phyloP scores from a whole-genome alignment of 2,797 vertebrate species.

The Sus cebifrons region DNA sequence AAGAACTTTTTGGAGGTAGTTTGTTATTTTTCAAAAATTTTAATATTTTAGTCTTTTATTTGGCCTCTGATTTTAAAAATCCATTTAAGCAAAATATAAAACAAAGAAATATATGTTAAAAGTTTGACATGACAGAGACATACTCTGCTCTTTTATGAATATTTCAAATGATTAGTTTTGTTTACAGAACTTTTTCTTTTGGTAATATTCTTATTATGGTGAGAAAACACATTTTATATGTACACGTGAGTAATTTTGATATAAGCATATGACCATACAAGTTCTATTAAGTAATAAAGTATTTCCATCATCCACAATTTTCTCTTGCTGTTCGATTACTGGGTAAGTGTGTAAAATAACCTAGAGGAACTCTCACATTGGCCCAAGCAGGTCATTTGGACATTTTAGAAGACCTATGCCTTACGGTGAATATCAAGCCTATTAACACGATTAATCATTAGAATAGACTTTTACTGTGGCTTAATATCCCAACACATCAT shows the following conservation, averaged over 20 bases:
- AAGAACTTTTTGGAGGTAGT: not conserved
- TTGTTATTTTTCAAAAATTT: not conserved
- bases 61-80: not conserved
- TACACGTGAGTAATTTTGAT: not conserved
- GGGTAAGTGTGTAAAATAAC: not conserved
- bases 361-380: not conserved
- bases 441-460: not conserved
- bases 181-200: not conserved
- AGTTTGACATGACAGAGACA: not conserved
- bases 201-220: not conserved
- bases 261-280: too few relatives aligned
- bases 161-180: not conserved
- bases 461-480: not conserved
- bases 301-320: not conserved
- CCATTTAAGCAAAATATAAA: not conserved
- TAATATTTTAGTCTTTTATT: not conserved
- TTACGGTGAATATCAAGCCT: not conserved
- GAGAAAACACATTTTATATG: not conserved
- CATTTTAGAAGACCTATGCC: not conserved
- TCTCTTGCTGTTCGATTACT: not conserved
- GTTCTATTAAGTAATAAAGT: not conserved
- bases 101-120: not conserved
- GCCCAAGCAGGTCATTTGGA: not conserved
- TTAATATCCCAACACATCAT: not conserved
- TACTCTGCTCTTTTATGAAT: not conserved